Percentiles rank a stretch among this genome's conserved stretches.
phyloP scores from a whole-genome alignment of 2,888 invertebrate genomes.

The Cynaeus angustus region DNA sequence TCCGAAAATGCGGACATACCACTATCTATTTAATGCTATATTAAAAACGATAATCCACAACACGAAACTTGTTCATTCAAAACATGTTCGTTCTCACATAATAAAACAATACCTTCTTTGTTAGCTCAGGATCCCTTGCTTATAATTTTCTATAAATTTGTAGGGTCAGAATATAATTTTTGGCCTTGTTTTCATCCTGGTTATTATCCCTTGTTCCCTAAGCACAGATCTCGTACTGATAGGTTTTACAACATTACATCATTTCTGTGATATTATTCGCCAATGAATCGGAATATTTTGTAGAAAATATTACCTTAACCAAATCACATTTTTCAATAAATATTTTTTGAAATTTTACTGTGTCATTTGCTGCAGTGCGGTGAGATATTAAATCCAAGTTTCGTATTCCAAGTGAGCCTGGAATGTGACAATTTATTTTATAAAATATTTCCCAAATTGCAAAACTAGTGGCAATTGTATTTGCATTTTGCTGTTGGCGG shows the following conservation, averaged over 20 bases:
- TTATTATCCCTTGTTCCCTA: too few species aligned
- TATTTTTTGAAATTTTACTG: too few species aligned
- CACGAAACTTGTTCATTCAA: slow-evolving; percentile 14
- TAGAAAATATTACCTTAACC: too few species aligned
- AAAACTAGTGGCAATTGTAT: slow-evolving; percentile 61
- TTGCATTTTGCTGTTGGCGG: slow-evolving; percentile 54
- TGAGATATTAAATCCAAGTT: slow-evolving; percentile 12
- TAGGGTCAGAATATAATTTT: slow-evolving; percentile 12
- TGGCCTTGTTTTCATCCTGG: slow-evolving; percentile 1
- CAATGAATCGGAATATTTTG: too few species aligned
- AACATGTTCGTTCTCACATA: slow-evolving; percentile 15
- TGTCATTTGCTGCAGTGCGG: slow-evolving; percentile 3
- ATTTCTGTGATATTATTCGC: too few species aligned
- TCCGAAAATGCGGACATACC: too few species aligned
- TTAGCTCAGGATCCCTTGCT: neutral
- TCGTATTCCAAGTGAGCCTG: slow-evolving; percentile 32
- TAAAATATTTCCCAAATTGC: slow-evolving; percentile 59
- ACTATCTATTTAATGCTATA: neutral
- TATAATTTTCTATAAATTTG: slow-evolving; percentile 9
- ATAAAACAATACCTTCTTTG: slow-evolving; percentile 4
- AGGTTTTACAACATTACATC: too few species aligned
- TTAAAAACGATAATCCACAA: neutral
- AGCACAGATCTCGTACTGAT: too few species aligned
- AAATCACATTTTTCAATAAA: too few species aligned
- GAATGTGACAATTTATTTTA: slow-evolving; percentile 56